Conservation (phyloP, 1,140 invertebrate genomes). For the Adoxophyes honmai region DNA sequence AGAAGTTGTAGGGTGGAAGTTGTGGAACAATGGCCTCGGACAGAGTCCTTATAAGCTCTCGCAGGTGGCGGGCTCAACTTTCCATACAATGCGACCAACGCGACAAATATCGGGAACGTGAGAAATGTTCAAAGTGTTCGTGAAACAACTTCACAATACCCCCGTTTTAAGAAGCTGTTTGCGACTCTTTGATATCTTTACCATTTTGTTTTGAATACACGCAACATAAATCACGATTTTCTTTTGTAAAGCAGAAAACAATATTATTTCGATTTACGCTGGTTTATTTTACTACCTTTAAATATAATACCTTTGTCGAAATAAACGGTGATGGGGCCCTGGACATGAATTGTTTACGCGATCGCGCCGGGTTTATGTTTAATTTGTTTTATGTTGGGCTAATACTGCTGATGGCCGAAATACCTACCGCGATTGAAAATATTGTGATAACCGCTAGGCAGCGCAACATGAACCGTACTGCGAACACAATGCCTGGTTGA, state of each 20-base stretch:
- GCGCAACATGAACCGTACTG: conserved; percentile 23
- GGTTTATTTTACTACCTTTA: not conserved
- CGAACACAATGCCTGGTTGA: conserved; percentile 22
- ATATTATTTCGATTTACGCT: not conserved
- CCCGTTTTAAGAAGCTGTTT: conserved; percentile 10
- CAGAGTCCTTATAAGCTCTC: conserved; percentile 45
- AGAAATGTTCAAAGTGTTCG: conserved; percentile 16
- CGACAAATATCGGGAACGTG: conserved; percentile 25
- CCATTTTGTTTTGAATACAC: not conserved
- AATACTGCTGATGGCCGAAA: conserved; percentile 19
- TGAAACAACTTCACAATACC: conserved; percentile 15
- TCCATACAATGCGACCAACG: conserved; percentile 37
- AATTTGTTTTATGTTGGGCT: conserved; percentile 27
- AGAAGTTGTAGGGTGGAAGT: conserved; percentile 34
- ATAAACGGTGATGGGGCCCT: no score
- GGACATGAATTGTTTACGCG: no score
- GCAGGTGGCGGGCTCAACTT: conserved; percentile 49
- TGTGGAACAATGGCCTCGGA: conserved; percentile 34
- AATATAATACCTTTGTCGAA: not conserved
- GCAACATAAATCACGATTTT: conserved; percentile 12
- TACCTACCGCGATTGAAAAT: conserved; percentile 24
- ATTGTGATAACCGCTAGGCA: conserved; percentile 29
- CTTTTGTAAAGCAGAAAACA: conserved; percentile 7
- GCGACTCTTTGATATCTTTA: conserved; percentile 9
- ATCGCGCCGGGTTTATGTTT: conserved; percentile 7